Base-by-base conservation (phyloP, 2,797 vertebrate genomes). In the Poeciliopsis paucimaculata region DNA sequence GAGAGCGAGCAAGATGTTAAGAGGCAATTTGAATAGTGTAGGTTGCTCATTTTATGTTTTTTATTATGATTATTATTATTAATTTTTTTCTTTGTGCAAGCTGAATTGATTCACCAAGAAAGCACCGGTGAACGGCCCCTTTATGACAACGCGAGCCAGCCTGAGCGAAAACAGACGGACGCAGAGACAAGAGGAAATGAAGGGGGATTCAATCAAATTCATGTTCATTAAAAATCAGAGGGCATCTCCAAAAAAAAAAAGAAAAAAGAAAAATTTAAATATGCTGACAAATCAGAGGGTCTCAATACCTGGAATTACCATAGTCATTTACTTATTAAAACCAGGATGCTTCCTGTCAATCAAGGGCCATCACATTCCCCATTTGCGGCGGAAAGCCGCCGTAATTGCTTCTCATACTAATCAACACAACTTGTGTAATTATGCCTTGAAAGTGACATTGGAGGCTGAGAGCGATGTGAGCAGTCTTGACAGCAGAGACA, bases 371-470 rank as follows among this genome's bases (percentile, higher is more conserved):
- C 95, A 95, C 94, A 94, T 94, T 94, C 93, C 92, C 95, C 94
- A 96, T 96, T 96, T 96, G 92, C 93, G 82, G 93, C 93, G 95
- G 95, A 96, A 96, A 95, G 95, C 95, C 91, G 75, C 93, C 87
- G 94, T 96, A 96, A 96, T 96, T 96, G 96, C 96, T 95, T 96
- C 95, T 96, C 95, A 94, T 95, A 95, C 95, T 96, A 96, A 96
- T 96, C 96, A 96, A 96, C 95, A 94, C 95, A 96, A 96, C 95
- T 96, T 96, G 95, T 95, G 95, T 96, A 96, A 96, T 96, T 96
- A 96, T 94, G 95, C 95, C 94, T 96, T 96, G 95, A 96, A 96
- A 96, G 96, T 96, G 95, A 96, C 96, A 96, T 96, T 95, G 95
- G 95, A 95, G 95, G 94, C 90, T 91, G 93, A 90, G 93, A 94